phyloP scores from a whole-genome alignment of 2,797 vertebrate genomes.

The Anas capensis region DNA sequence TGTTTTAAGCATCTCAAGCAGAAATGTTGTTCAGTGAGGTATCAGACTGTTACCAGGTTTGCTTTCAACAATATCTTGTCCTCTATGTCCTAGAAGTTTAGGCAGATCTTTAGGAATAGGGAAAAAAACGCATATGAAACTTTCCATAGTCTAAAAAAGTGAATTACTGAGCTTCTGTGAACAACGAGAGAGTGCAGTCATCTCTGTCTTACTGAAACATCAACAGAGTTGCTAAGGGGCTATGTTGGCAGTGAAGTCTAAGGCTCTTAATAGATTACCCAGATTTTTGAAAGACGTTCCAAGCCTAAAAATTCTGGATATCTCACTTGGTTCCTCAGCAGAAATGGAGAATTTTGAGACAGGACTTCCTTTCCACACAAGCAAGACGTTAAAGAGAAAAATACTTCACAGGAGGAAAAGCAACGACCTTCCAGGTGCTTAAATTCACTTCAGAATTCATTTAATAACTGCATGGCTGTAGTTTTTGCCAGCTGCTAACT shows the following conservation, averaged over 20 bases:
- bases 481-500: background rate
- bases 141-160: background rate
- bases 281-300: background rate
- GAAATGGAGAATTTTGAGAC: constrained; percentile 9
- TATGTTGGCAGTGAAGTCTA: background rate
- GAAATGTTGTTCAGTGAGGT: background rate
- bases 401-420: background rate
- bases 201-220: background rate
- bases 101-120: background rate
- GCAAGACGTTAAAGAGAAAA: background rate
- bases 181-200: background rate
- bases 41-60: background rate
- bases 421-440: background rate
- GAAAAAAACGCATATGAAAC: background rate
- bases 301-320: background rate
- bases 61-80: background rate
- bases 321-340: background rate
- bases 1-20: background rate
- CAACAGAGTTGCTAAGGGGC: background rate
- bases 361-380: background rate
- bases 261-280: background rate
- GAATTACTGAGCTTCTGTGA: background rate
- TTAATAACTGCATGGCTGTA: background rate
- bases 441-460: background rate
- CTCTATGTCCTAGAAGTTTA: background rate